Conservation (phyloP, 1,140 invertebrate species). For the Lepidurus packardi region DNA sequence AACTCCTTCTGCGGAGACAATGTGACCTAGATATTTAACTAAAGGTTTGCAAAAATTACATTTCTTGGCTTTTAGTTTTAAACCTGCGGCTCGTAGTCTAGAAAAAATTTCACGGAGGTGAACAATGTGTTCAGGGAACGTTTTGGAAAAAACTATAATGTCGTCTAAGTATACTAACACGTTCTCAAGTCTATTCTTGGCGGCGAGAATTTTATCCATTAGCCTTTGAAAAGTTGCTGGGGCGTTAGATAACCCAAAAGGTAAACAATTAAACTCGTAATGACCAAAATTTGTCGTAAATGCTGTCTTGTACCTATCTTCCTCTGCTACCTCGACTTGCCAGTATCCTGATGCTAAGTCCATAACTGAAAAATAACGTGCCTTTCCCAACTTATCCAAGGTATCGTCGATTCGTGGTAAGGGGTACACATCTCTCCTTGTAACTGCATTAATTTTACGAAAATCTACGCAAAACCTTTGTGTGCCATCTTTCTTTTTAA, state of each 20-base stretch:
- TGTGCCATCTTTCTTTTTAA: slow-evolving; percentile 20
- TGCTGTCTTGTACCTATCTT: slow-evolving; percentile 45
- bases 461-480: slow-evolving; percentile 46
- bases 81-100: not conserved
- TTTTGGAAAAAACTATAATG: not conserved
- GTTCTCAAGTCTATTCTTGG: not conserved
- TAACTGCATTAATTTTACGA: slow-evolving; percentile 43
- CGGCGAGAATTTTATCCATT: slow-evolving; percentile 41
- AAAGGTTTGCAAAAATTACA: not conserved
- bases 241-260: slow-evolving; percentile 48
- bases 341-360: slow-evolving; percentile 47
- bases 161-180: slow-evolving; percentile 13
- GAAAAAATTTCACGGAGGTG: slow-evolving; percentile 20
- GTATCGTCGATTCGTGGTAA: slow-evolving; percentile 48
- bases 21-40: not conserved
- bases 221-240: slow-evolving; percentile 45
- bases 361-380: slow-evolving; percentile 43
- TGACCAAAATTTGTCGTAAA: slow-evolving; percentile 43
- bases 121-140: not conserved
- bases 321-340: slow-evolving; percentile 45
- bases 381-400: slow-evolving; percentile 42
- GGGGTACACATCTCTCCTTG: slow-evolving; percentile 45
- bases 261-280: slow-evolving; percentile 45
- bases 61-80: slow-evolving; percentile 4
- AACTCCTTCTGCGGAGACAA: not conserved